phyloP scores from a whole-genome alignment of 2,113 vertebrate genomes.

The Microcebus ravelobensis region DNA sequence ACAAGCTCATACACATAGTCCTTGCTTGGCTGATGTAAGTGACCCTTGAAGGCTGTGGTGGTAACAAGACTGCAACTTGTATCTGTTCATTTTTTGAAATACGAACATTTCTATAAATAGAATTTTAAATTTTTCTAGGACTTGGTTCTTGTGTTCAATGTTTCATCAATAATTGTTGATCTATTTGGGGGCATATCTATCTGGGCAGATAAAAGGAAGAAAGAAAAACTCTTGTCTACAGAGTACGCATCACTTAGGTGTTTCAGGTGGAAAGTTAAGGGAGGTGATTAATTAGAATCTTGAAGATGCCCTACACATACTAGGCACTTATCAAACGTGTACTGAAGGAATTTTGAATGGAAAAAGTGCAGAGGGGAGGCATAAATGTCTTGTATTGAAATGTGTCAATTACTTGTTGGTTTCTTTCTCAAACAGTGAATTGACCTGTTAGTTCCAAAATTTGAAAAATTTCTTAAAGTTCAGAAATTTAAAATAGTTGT shows the following conservation, averaged over 20 bases:
- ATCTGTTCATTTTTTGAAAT: background rate
- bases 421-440: background rate
- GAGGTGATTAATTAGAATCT: background rate
- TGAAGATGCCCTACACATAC: background rate
- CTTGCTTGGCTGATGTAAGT: background rate
- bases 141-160: background rate
- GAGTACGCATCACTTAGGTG: background rate
- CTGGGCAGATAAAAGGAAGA: background rate
- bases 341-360: background rate
- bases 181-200: background rate
- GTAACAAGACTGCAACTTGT: background rate
- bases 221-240: background rate
- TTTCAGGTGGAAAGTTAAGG: background rate
- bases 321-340: background rate
- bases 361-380: background rate
- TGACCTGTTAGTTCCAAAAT: background rate
- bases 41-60: background rate
- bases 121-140: constrained; percentile 6
- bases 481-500: background rate
- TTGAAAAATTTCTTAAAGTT: background rate
- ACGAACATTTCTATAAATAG: background rate
- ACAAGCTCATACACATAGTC: background rate
- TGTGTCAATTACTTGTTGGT: background rate
- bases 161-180: background rate
- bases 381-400: background rate